Evolutionary conservation across 2,113 vertebrate genomes (phyloP).

Genomic region (Phaethornis superciliosus): DNA sequence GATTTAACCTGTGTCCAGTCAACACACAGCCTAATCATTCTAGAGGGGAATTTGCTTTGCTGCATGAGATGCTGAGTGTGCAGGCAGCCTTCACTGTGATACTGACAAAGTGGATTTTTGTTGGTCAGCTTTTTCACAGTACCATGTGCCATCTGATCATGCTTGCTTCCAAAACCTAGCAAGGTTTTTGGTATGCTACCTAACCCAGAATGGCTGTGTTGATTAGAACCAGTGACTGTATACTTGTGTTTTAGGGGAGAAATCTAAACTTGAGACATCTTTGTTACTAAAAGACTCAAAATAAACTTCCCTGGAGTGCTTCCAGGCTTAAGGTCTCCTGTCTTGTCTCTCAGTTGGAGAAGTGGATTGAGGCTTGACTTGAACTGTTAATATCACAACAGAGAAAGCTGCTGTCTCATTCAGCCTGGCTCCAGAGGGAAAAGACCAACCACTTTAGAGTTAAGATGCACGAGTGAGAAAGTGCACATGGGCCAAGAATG

Average conservation of each 20-base stretch:
- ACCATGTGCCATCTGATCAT: accelerated
- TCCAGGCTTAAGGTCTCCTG: neutral
- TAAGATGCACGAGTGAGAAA: constrained; percentile 42
- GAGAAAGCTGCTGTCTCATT: constrained; percentile 42
- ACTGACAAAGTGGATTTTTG: neutral
- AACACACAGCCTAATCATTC: neutral
- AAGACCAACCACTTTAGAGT: constrained; percentile 40
- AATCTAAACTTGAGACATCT: neutral
- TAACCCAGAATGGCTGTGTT: accelerated
- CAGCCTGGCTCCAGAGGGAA: neutral
- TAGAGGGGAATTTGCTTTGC: neutral
- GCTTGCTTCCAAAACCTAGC: neutral
- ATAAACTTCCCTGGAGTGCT: neutral
- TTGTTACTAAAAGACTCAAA: constrained; percentile 1
- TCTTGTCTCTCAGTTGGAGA: neutral
- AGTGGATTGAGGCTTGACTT: constrained; percentile 22
- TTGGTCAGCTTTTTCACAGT: neutral
- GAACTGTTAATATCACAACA: constrained; percentile 8
- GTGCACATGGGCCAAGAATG: constrained; percentile 21
- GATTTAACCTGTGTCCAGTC: neutral
- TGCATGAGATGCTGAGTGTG: neutral
- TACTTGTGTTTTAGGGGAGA: neutral
- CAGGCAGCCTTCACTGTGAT: neutral
- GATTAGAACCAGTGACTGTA: neutral
- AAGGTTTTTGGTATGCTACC: neutral